Percentiles rank a stretch among this genome's conserved stretches.
These are phyloP conservation scores for Lacerta bilineata DNA, from an alignment of 2,797 vertebrate species.

Conservation along the genomic window DNA sequence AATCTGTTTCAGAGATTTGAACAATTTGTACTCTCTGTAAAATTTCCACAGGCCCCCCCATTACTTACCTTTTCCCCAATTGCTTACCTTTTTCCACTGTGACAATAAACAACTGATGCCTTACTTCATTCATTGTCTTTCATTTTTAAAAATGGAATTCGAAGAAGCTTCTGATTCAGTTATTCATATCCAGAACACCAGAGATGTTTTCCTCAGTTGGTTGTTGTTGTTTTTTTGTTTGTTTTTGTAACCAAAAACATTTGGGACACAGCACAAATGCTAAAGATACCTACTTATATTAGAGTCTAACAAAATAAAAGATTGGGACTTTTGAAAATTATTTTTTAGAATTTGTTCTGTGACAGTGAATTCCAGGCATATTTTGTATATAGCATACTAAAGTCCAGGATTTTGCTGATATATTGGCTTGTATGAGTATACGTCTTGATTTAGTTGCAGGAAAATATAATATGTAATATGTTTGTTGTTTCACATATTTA, in stretches of 20 bases:
- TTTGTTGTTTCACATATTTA: not conserved
- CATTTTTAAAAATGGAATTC: not conserved
- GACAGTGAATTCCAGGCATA: not conserved
- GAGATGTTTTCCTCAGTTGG: not conserved
- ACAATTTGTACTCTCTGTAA: not conserved
- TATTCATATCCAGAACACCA: not conserved
- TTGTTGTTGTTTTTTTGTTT: too few relatives aligned
- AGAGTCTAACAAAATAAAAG: slow-evolving; percentile 7
- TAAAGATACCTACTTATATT: not conserved
- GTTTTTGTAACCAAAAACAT: too few relatives aligned
- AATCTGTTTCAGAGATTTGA: not conserved
- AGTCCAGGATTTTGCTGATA: not conserved
- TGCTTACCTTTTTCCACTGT: not conserved
- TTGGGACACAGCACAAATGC: not conserved
- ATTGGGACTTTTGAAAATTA: not conserved
- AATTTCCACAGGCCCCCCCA: not conserved
- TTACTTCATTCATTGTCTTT: not conserved
- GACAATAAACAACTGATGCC: not conserved
- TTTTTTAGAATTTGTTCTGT: not conserved
- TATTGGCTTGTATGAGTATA: not conserved
- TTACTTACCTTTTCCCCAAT: not conserved
- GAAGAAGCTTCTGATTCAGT: not conserved
- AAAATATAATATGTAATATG: not conserved
- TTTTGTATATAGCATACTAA: not conserved
- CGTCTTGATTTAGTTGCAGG: not conserved